Base-by-base conservation (phyloP, 2,113 vertebrate species). In the Aptenodytes patagonicus region DNA sequence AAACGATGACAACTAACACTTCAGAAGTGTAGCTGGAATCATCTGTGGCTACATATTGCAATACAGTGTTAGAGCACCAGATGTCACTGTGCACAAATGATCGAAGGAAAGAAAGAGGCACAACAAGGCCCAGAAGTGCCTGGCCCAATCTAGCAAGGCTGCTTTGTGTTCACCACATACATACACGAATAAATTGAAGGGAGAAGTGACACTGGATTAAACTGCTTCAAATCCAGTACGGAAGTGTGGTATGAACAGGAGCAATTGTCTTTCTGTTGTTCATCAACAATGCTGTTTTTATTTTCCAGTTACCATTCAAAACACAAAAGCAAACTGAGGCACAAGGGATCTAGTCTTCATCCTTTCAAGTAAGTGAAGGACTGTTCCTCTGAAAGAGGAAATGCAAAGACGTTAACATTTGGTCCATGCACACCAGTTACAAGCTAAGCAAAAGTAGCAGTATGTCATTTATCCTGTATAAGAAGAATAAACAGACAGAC, bases 301-400 rank as follows among this genome's bases (percentile, higher is more conserved):
- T 96, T 76, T 95, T 98, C 18, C 97, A 99, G 99, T 95, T 99
- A 98, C 78, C 96, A 98, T 82, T 83, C 97, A 51, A 99, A 98
- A 84, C 98, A 98, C 83, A 99, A 99, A 95, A 98, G 98, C 65
- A 97, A 97, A 40, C 98, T 99, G 91, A 98, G 97, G 97, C 98
- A 99, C 62, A 98, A 98, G 68, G 97, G 97, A 68, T 98, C 98
- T 38, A 90, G 96, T 72, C 96, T 98, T 64, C 98, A 99, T 88
- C 98, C 99, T 73, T 98, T 98, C 94, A 99, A 98, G 99, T 99
- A 98, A 98, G 98, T 91, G 60, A 57, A 68, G 42, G 38, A 10
- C 36, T 57, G 21, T 58, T 89, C 54, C 77, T 82, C 62, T 46
- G 76, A 22, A 44, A 57, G 46, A 36, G 32, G 38, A 47, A 58